These are phyloP conservation scores for mouse (Mus musculus) DNA, from an alignment of 2,113 vertebrate species.

Conservation along the genomic window GRCm39 chr4:82950001-82950500, in stretches of 20 bases:
- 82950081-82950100: not conserved
- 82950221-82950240: not conserved
- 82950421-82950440: not conserved
- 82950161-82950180: not conserved
- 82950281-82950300: not conserved
- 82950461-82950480: not conserved
- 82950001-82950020: not conserved
- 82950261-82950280: not conserved
- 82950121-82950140: not conserved
- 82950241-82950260: not conserved
- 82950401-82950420: not conserved
- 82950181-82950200: not conserved
- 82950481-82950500: not conserved
- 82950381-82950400: not conserved
- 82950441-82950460: not conserved
- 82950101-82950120: not conserved
- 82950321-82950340: not conserved
- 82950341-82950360: not conserved
- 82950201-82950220: not conserved
- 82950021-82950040: not conserved
- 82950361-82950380: not conserved
- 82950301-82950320: not conserved
- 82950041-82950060: not conserved
- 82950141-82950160: not conserved
- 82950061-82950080: not conserved